A percentile compares a stretch with the other conserved stretches of the same genome.
Conservation (phyloP, 2,113 vertebrate species). For the Antechinus stuartii region DNA sequence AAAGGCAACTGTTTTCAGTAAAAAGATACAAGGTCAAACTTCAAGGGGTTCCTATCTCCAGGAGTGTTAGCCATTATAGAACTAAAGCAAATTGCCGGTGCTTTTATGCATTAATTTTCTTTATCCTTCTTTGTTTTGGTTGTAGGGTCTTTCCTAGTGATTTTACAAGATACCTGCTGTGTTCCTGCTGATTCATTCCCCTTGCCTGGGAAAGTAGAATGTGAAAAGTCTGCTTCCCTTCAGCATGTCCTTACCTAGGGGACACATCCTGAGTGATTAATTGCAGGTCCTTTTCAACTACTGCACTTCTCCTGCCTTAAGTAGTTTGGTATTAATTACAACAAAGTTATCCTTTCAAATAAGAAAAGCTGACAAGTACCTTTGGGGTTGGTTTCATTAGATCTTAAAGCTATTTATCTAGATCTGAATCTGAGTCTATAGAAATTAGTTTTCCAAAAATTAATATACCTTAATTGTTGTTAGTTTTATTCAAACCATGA, state of each 20-base stretch:
- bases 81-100: conserved; percentile 28
- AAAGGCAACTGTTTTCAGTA: neutral
- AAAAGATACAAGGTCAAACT: conserved; percentile 60
- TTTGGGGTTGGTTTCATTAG: conserved; percentile 29
- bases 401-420: neutral
- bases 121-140: conserved; percentile 53
- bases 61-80: conserved; percentile 50
- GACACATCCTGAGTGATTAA: conserved; percentile 19
- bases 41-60: conserved; percentile 24
- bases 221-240: neutral
- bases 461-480: conserved; percentile 46
- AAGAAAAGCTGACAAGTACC: conserved; percentile 26
- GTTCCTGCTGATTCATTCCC: conserved; percentile 26
- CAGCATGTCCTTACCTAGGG: conserved; percentile 4
- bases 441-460: conserved; percentile 47
- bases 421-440: conserved; percentile 46
- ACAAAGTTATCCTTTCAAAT: conserved; percentile 58
- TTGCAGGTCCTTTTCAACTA: conserved; percentile 11
- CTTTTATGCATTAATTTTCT: conserved; percentile 51
- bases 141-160: conserved; percentile 36
- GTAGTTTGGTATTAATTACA: conserved; percentile 46
- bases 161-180: conserved; percentile 58
- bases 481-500: conserved; percentile 6
- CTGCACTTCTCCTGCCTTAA: neutral
- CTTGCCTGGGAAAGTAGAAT: conserved; percentile 44